Evolutionary conservation across 1,140 invertebrate genomes (phyloP).

Genomic region (Drosophila erecta): DNA sequence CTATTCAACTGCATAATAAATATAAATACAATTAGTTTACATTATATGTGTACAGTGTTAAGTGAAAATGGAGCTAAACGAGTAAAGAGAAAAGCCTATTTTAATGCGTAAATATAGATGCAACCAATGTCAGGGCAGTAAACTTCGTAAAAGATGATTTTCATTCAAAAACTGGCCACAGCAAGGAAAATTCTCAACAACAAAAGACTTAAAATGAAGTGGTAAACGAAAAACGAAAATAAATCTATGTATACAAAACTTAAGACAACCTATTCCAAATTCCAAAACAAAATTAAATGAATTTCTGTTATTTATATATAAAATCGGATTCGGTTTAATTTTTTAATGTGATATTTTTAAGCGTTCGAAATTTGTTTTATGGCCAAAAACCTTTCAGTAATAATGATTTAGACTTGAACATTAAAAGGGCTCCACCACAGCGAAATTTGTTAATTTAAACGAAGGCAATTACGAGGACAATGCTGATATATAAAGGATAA

Average conservation of each 20-base stretch:
- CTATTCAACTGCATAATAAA: slow-evolving; percentile 56
- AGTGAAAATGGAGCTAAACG: slow-evolving; percentile 75
- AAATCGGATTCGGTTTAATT: slow-evolving; percentile 61
- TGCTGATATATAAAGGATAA: slow-evolving; percentile 37
- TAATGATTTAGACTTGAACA: slow-evolving; percentile 34
- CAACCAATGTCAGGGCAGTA: slow-evolving; percentile 65
- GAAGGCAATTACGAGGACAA: slow-evolving; percentile 20
- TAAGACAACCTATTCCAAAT: slow-evolving; percentile 68
- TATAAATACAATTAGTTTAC: slow-evolving; percentile 77
- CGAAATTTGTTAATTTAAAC: slow-evolving; percentile 56
- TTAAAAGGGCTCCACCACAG: slow-evolving; percentile 11
- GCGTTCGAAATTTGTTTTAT: slow-evolving; percentile 63
- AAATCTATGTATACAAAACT: slow-evolving; percentile 65
- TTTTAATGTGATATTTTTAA: slow-evolving; percentile 78
- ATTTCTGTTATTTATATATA: slow-evolving; percentile 70
- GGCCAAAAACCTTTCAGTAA: slow-evolving; percentile 61
- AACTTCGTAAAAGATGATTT: slow-evolving; percentile 53
- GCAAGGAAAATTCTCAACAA: slow-evolving; percentile 39
- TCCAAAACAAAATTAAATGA: slow-evolving; percentile 56
- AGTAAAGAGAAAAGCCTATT: slow-evolving; percentile 65
- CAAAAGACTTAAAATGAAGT: slow-evolving; percentile 65
- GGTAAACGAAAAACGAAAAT: slow-evolving; percentile 61
- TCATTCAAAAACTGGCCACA: slow-evolving; percentile 39
- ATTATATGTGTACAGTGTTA: slow-evolving; percentile 83
- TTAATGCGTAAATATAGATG: slow-evolving; percentile 53